Evolutionary conservation across 1,140 invertebrate species (phyloP), one percentile per base, ranked within the genome.

Genomic region (Pseudomyrmex sp.): DNA sequence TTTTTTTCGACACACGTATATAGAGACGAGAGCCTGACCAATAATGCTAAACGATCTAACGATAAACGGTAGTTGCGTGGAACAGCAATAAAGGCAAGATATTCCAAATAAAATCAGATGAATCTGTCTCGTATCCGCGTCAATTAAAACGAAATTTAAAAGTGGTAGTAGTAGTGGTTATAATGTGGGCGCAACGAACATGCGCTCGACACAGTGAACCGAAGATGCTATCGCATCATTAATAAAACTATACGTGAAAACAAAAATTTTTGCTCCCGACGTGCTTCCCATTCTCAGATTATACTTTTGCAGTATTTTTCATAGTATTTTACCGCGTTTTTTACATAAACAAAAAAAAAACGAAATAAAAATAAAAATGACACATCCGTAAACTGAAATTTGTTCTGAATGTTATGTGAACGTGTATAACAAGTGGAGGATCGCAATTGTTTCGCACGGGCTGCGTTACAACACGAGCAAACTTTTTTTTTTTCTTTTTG

Each of bases 1-100:
- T 72, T 80, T 80, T 66, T 72, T 44, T 35, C 35, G 35, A 3
- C 35, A 35, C 35, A 35, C 76, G 66, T 7, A 59, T 59, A 48
- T 12, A 9, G 35, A 23, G 54, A 59, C 44, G 46, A 70, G 68
- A 70, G 56, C 46, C 23, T 79, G 65, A 5, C 76, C 44, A 26
- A 72, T 72, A 79, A 69, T 72, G 20, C 54, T 3, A 13, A 50
- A 80, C 66, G 46, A 9, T 80, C 66, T 80, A 80, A 70, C 52
- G 52, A 79, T 70, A 79, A 80, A 72, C 44, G 54, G 12, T 35
- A 80, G 65, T 44, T 44, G 46, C 66, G 23, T 9, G 50, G 52
- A 79, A 80, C n/a, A 80, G 54, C 66, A 18, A 80, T 70, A 70
- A 72, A 80, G 35, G 44, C 56, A 50, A 61, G 52, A 80, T 61